Base-by-base conservation (phyloP, 1,140 invertebrate species). In the Paralvinella palmiformis region DNA sequence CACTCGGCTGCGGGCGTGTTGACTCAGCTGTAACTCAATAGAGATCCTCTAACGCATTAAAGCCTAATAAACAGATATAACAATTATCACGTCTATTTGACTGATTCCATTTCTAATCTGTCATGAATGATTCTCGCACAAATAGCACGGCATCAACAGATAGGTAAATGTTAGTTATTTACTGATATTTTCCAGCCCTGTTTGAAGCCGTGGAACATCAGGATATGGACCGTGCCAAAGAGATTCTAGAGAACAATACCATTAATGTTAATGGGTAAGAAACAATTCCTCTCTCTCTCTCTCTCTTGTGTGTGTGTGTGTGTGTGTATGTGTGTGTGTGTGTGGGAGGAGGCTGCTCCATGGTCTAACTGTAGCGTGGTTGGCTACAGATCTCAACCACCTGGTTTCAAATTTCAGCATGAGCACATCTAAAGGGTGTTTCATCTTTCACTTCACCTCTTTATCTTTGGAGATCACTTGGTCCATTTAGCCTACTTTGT, bases 161-260 rank as follows among this genome's bases (percentile, higher is more conserved):
- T 17, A 22, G 41, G 17, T 10, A 0, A 52, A 17, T 53, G 5
- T 41, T 52, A 64, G 35, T 63, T 57, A 24, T 50, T 29, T 13
- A n/a, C n/a, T n/a, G n/a, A n/a, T n/a, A n/a, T n/a, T 52, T 75
- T 74, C 31, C 73, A 92, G 91, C 89, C 41, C 83, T 93, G n/a
- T 92, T 92, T 81, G 88, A 88, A 15, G 93, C 93, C 1, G 91
- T 96, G 2, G 93, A 96, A 81, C 89, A 94, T 80, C 91, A 91
- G 27, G 91, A 96, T 76, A 73, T 94, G 71, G 93, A 95, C 68
- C 91, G 93, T 75, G 91, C 89, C 0, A 86, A 88, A 68, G 90
- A 88, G 32, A 93, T 96, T 72, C 81, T 96, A 63, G 91, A 94
- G 72, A 90, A 91, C 15, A 91, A 90, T 0, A 89, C 92, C 75